These are phyloP conservation scores for Lysiphlebus fabarum DNA, from an alignment of 1,140 invertebrate genomes.

Conservation along the genomic window DNA sequence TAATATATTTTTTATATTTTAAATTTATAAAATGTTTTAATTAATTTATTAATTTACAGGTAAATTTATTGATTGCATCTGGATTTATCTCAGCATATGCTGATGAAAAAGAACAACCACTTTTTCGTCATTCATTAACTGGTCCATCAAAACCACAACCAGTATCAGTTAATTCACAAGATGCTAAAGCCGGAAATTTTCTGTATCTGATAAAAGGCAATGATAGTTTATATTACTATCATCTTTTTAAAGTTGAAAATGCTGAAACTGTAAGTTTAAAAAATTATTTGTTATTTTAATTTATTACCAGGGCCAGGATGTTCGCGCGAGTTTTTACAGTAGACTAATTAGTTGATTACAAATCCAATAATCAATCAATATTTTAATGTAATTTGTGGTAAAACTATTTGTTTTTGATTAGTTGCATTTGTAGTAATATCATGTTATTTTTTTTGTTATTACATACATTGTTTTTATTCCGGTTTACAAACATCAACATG, in stretches of 20 bases:
- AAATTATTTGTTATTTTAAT: too few relatives aligned
- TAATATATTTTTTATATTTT: too few relatives aligned
- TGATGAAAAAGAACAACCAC: conserved; percentile 38
- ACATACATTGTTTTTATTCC: too few relatives aligned
- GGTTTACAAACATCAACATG: too few relatives aligned
- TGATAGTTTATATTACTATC: conserved; percentile 42
- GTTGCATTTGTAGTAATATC: too few relatives aligned
- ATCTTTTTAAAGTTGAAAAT: conserved; percentile 43
- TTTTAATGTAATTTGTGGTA: too few relatives aligned
- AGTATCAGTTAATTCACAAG: conserved; percentile 39
- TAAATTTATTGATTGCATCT: conserved; percentile 42
- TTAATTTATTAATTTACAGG: conserved; percentile 29
- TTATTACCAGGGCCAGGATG: too few relatives aligned
- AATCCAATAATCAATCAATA: too few relatives aligned
- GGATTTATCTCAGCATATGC: conserved; percentile 42
- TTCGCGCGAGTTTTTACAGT: too few relatives aligned
- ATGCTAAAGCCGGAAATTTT: conserved; percentile 39
- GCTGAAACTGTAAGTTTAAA: conserved; percentile 40
- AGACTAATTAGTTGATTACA: too few relatives aligned
- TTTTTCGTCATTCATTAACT: conserved; percentile 41
- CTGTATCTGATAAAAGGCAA: conserved; percentile 44
- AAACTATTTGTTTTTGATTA: too few relatives aligned
- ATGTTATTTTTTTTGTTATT: too few relatives aligned
- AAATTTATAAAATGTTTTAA: background rate
- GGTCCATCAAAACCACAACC: conserved; percentile 40